Conservation (phyloP, 2,888 invertebrate species). For the Bedellia somnulentella region DNA sequence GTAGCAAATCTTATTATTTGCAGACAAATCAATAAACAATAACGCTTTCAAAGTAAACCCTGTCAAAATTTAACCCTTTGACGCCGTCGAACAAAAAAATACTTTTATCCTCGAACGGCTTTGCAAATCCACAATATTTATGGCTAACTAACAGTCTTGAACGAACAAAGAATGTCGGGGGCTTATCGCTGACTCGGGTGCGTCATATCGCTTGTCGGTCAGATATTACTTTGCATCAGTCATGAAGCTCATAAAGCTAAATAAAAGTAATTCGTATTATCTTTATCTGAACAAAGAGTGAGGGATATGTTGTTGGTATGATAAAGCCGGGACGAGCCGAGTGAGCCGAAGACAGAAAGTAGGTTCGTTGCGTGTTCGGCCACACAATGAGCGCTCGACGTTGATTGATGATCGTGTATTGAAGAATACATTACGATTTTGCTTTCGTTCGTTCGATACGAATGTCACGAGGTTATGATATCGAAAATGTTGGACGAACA, state of each 20-base stretch:
- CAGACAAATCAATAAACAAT: constrained; percentile 45
- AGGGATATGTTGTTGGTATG: too few relatives aligned
- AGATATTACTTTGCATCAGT: too few relatives aligned
- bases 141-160: too few relatives aligned
- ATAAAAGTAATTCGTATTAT: too few relatives aligned
- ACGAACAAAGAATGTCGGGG: too few relatives aligned
- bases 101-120: constrained; percentile 10
- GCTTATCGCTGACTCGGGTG: too few relatives aligned
- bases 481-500: constrained; percentile 19
- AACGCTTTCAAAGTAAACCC: constrained; percentile 23
- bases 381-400: constrained; percentile 54
- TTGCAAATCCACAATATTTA: too few relatives aligned
- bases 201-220: too few relatives aligned
- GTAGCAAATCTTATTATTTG: constrained; percentile 58
- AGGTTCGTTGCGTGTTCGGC: constrained; percentile 44
- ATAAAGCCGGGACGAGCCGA: too few relatives aligned
- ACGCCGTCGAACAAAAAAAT: constrained; percentile 26
- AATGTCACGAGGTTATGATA: constrained; percentile 60
- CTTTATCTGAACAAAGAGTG: too few relatives aligned
- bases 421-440: constrained; percentile 61
- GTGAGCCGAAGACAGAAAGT: constrained; percentile 15
- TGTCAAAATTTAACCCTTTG: constrained; percentile 40
- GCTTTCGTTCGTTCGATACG: constrained; percentile 54
- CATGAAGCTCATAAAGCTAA: too few relatives aligned
- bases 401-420: constrained; percentile 54